Evolutionary conservation across 2,797 vertebrate species (phyloP), one percentile per base, ranked within the genome.

Genomic region (Esox lucius): DNA sequence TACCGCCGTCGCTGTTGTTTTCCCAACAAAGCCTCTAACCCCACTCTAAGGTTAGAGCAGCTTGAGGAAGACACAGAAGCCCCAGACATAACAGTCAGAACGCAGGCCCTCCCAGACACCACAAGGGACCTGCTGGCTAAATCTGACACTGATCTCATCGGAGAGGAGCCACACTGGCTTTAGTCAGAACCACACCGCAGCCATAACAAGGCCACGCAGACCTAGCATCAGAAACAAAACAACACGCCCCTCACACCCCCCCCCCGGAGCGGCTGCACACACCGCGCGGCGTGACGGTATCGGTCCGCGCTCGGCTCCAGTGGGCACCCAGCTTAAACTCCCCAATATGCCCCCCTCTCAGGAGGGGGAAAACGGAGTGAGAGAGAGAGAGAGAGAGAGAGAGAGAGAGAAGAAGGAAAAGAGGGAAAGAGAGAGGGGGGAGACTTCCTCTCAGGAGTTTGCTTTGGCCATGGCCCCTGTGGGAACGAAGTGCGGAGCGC

Each of bases 41-140:
- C 91, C 91, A 92, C 89, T 86, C 91, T 91, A 91, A 91, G 90
- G 91, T 92, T 86, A 91, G 39, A 42, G 76, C 84, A 83, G 73
- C 91, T 91, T 89, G 92, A 93, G 90, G 92, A 93, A 94, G 88
- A 35, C 83, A 75, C 42, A 65, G 85, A 86, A 31, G 85, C 64
- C 77, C 84, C 90, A 93, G 92, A 94, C 93, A 94, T 92, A 94
- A 94, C 91, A 93, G 89, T 90, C 86, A 87, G 90, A 92, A 91
- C 91, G 89, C 89, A 91, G 90, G 90, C 90, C 91, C 76, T 88
- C 91, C 90, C 72, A 93, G 93, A 94, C 93, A 91, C 90, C 91
- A 91, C 91, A 91, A 88, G 87, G 90, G 92, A 91, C 87, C 90
- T 88, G 86, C 91, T 86, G 87, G 89, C 90, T 92, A 91, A 92